Conservation (phyloP, 2,113 vertebrate genomes). For the Brachirus orientalis region DNA sequence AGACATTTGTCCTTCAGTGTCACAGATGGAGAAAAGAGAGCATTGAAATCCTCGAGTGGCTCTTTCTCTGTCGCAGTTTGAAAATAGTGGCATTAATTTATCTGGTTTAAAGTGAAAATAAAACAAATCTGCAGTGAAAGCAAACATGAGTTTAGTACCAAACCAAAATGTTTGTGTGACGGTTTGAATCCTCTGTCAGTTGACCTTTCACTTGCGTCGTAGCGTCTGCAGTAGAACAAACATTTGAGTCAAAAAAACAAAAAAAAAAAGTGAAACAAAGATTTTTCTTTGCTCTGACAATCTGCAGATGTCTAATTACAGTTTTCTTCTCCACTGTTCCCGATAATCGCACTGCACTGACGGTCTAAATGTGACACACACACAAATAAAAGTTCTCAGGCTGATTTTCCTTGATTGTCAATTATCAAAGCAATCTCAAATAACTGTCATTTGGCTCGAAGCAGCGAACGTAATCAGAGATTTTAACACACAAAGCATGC, state of each 20-base stretch:
- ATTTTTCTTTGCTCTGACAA: not conserved
- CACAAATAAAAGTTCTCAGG: not conserved
- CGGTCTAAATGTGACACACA: not conserved
- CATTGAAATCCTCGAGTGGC: not conserved
- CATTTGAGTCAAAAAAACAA: not conserved
- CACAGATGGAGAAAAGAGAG: not conserved
- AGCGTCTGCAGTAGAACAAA: not conserved
- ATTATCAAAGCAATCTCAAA: conserved; percentile 21
- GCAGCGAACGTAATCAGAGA: conserved; percentile 24
- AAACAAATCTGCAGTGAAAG: not conserved
- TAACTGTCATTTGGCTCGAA: conserved; percentile 1
- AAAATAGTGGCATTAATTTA: not conserved
- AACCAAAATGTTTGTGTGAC: not conserved
- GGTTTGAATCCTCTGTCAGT: not conserved
- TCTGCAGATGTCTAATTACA: conserved; percentile 4
- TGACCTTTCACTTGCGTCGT: not conserved
- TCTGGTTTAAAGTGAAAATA: conserved; percentile 1
- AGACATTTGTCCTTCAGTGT: not conserved
- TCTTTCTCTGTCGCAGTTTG: not conserved
- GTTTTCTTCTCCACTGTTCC: not conserved
- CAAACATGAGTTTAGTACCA: not conserved
- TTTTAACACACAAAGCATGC: not conserved
- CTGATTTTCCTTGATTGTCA: conserved; percentile 20
- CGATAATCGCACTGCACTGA: conserved; percentile 1
- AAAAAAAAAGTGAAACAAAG: not conserved